Base-by-base conservation (phyloP, 2,797 vertebrate species). In the Darevskia mixta region DNA sequence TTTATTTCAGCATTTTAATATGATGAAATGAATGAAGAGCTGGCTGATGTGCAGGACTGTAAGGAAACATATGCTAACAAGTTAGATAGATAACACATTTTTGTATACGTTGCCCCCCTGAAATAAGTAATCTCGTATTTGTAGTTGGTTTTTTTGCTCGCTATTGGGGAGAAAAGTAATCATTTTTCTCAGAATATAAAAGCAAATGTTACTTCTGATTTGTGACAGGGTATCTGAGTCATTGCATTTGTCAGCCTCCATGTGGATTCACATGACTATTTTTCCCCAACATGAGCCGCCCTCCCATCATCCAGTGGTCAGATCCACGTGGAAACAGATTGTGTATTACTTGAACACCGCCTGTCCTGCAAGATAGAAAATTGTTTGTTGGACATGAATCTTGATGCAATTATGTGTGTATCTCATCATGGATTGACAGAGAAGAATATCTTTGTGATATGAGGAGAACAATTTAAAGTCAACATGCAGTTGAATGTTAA, bases 171-270 rank as follows among this genome's bases (percentile, higher is more conserved):
- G 18, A 32, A 8, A n/a, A 27, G n/a, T 29, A 13, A 23, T 43
- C 29, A 41, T 73, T 61, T 79, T 61, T n/a, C 38, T 78, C 6
- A 87, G 35, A 1, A 25, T 78, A 0, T 78, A 38, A 1, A 87
- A 23, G 75, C 55, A 92, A 92, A 71, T 77, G 2, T n/a, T 20
- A 80, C 38, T 86, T 84, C 6, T 80, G 8, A 10, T 77, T 90
- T 82, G 2, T 88, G 41, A 8, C 69, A 81, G 18, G 69, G 32
- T 88, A 20, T 91, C 78, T 75, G 49, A 81, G 8, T 73, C 32
- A 66, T 20, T 49, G 27, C 43, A 73, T 75, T 75, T 66, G 18
- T 73, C 25, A 76, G 29, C 71, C 77, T 45, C 29, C 38, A 3
- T 45, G 29, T 83, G 32, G 45, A 41, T 83, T 83, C 64, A 35